Conservation (phyloP, 2,113 vertebrate genomes). For the Puntigrus tetrazona region DNA sequence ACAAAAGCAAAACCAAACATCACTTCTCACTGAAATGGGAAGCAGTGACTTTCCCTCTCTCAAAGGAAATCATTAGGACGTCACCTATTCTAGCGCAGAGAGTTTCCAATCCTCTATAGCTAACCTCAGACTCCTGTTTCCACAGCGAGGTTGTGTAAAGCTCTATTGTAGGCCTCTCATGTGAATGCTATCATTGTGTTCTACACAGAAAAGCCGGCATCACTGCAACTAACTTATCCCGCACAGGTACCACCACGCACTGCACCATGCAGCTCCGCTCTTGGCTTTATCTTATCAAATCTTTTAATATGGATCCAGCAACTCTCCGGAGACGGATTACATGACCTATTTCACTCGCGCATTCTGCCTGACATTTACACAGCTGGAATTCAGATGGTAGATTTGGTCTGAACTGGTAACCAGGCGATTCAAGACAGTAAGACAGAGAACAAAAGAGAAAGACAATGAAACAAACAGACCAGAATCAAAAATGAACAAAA, state of each 20-base stretch:
- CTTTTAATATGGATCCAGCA: constrained; percentile 51
- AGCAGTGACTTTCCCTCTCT: background rate
- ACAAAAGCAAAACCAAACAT: constrained; percentile 19
- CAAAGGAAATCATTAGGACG: constrained; percentile 9
- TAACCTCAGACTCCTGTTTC: constrained; percentile 1
- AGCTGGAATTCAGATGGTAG: constrained; percentile 45
- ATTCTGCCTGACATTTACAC: constrained; percentile 57
- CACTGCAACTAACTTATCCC: background rate
- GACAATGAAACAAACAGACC: background rate
- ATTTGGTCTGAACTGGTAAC: constrained; percentile 2
- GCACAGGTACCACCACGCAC: background rate
- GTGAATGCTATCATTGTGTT: constrained; percentile 24
- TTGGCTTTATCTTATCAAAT: constrained; percentile 51
- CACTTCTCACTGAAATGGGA: background rate
- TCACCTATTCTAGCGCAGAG: background rate
- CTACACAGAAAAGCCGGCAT: constrained; percentile 1
- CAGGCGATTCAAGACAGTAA: background rate
- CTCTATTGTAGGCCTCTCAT: background rate
- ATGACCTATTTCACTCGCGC: constrained; percentile 40
- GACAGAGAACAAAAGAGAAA: background rate
- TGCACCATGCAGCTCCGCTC: constrained; percentile 9
- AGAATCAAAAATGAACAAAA: background rate
- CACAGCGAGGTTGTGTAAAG: background rate
- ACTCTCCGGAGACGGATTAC: constrained; percentile 49
- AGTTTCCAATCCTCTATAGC: background rate